These are phyloP conservation scores for Drosophila trichaetosa DNA, from an alignment of 2,888 invertebrate species.

Conservation along the genomic window DNA sequence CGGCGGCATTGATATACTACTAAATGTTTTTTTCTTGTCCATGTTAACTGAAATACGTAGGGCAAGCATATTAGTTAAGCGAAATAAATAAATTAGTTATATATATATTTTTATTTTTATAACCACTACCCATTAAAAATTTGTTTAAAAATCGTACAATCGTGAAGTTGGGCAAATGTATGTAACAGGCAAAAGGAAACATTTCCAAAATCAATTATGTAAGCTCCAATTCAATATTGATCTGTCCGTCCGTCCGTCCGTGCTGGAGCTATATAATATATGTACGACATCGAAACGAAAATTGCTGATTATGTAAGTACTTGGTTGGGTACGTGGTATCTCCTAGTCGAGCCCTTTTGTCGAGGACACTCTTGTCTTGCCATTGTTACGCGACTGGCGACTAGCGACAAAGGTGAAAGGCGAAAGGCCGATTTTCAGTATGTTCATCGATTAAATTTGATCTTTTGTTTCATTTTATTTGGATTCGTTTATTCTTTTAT, in stretches of 20 bases:
- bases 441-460: constrained; percentile 7
- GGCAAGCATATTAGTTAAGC: constrained; percentile 39
- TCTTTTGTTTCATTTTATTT: background rate
- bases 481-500: constrained; percentile 3
- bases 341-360: background rate
- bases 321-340: background rate
- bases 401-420: background rate
- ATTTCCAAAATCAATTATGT: background rate
- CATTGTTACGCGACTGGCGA: background rate
- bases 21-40: constrained; percentile 11
- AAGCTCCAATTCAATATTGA: background rate
- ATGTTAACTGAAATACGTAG: constrained; percentile 31
- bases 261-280: background rate
- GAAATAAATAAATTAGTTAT: constrained; percentile 25
- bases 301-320: background rate
- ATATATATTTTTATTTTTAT: constrained; percentile 9
- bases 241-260: background rate
- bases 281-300: background rate
- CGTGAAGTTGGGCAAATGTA: background rate
- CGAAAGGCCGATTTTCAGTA: constrained; percentile 3
- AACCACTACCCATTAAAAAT: constrained; percentile 1
- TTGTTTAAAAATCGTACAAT: background rate
- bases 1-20: constrained; percentile 30
- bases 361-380: background rate
- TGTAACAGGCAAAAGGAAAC: background rate